These are phyloP conservation scores for Epinephelus malabaricus DNA, from an alignment of 2,797 vertebrate species.

Conservation along the genomic window DNA sequence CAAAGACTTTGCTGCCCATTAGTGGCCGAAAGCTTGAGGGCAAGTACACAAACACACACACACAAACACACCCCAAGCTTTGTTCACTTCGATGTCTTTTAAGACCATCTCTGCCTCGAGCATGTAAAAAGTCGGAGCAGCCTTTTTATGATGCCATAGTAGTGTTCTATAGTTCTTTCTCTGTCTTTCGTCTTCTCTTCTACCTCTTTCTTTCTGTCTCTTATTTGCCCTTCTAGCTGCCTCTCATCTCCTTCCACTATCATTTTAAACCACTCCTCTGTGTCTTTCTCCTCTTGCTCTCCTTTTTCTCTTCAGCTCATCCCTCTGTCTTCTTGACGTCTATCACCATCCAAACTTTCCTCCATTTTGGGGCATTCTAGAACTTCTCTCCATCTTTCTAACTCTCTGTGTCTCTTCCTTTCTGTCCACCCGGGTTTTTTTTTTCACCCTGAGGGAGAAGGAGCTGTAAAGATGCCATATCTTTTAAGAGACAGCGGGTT, in stretches of 20 bases:
- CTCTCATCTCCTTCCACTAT: constrained; percentile 31
- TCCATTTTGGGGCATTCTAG: constrained; percentile 18
- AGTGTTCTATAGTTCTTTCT: constrained; percentile 15
- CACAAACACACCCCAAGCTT: constrained; percentile 47
- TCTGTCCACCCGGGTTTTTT: constrained; percentile 22
- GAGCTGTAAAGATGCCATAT: constrained; percentile 53
- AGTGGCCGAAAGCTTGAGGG: constrained; percentile 74
- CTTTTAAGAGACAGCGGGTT: constrained; percentile 85
- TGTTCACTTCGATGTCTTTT: constrained; percentile 73
- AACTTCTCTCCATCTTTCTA: constrained; percentile 38
- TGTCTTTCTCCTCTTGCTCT: constrained; percentile 6
- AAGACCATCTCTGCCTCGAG: constrained; percentile 62
- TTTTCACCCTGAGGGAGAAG: constrained; percentile 48
- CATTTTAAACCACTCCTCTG: constrained; percentile 25
- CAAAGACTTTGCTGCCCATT: constrained; percentile 78
- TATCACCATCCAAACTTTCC: constrained; percentile 20
- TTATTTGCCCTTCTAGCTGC: constrained; percentile 34
- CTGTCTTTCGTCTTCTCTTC: constrained; percentile 20
- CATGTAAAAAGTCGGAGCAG: constrained; percentile 57
- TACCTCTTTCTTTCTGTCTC: constrained; percentile 36
- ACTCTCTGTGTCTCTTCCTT: not conserved
- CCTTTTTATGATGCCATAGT: constrained; percentile 68
- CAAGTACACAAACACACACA: constrained; percentile 46
- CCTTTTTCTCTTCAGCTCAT: not conserved
- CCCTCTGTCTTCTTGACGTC: constrained; percentile 1